Evolutionary conservation across 2,888 invertebrate species (phyloP), one percentile per base, ranked within the genome.

Genomic region (Nemotelus pantherinus): DNA sequence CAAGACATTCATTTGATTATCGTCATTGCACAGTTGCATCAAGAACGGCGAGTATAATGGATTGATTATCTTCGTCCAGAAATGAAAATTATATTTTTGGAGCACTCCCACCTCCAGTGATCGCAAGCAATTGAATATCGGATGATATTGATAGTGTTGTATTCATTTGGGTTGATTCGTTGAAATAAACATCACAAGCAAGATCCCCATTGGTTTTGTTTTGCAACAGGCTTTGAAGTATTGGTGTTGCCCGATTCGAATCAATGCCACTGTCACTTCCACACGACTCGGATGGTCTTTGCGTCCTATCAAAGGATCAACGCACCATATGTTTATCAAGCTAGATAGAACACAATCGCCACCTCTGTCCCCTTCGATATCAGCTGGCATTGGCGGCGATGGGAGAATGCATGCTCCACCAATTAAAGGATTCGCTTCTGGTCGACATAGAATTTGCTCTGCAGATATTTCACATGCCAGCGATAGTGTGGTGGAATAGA

Each of bases 351-450:
- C 45, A 2, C 44, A 43, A 44, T 65, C 65, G 25, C 65, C 65
- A n/a, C 65, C 48, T 0, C 57, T 67, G 57, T 76, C 65, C 6
- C 4, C 45, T 4, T 75, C 75, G 1, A 2, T 9, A 2, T 76
- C 76, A 44, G 77, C 77, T 45, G 77, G 77, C 25, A 80, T 80
- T 10, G 83, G 81, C 7, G 86, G 85, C 41, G 86, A 86, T 72
- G 84, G 84, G 50, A 85, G 76, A 25, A 82, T 79, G 47, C 81
- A 81, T 76, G 81, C 82, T 39, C 86, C 86, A n/a, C 77, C 77
- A 39, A 86, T 86, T 84, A 87, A 81, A 0, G 86, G 86, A 82
- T 86, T 86, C 70, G 86, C 82, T 55, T 83, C 83, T 79, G 82
- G 85, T 74, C 83, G 84, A 60, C 84, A 84, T 77, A 87, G 70